Evolutionary conservation across 2,797 vertebrate species (phyloP).

Genomic region (Centropyge bicolor): DNA sequence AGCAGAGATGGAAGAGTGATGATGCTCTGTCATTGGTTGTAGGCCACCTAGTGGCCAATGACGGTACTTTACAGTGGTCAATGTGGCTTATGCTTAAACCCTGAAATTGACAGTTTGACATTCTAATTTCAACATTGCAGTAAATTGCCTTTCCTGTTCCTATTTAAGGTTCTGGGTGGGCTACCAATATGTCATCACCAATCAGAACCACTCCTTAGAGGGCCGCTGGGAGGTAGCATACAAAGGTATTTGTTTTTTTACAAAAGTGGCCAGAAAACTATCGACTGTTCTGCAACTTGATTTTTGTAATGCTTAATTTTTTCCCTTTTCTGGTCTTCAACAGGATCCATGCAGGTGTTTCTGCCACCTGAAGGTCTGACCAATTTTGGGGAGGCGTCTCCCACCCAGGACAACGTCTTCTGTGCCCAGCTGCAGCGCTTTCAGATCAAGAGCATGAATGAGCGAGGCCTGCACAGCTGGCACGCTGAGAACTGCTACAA

Average conservation of each 20-base stretch:
- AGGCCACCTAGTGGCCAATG: slow-evolving; percentile 67
- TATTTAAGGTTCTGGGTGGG: slow-evolving; percentile 95
- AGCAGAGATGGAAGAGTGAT: background rate
- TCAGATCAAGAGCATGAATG: slow-evolving; percentile 92
- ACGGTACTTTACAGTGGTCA: background rate
- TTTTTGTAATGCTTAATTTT: background rate
- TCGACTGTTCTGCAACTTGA: background rate
- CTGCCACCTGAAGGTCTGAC: slow-evolving; percentile 91
- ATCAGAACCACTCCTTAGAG: slow-evolving; percentile 92
- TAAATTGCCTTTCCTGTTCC: background rate
- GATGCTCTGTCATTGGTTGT: background rate
- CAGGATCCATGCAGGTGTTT: slow-evolving; percentile 95
- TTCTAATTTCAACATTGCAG: background rate
- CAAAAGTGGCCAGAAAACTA: background rate
- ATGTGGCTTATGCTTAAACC: background rate
- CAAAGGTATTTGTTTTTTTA: slow-evolving; percentile 87
- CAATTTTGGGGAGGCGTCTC: slow-evolving; percentile 84
- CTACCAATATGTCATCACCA: slow-evolving; percentile 97
- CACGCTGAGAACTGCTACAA: slow-evolving; percentile 96
- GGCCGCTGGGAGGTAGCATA: slow-evolving; percentile 97
- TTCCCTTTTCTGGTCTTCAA: background rate
- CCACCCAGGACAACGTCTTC: slow-evolving; percentile 92
- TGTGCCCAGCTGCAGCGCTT: slow-evolving; percentile 97
- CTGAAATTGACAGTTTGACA: background rate
- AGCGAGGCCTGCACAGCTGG: slow-evolving; percentile 96